A percentile compares a stretch with the other conserved stretches of the same genome.
Conservation (phyloP, 2,113 vertebrate genomes). For the Lagopus muta region DNA sequence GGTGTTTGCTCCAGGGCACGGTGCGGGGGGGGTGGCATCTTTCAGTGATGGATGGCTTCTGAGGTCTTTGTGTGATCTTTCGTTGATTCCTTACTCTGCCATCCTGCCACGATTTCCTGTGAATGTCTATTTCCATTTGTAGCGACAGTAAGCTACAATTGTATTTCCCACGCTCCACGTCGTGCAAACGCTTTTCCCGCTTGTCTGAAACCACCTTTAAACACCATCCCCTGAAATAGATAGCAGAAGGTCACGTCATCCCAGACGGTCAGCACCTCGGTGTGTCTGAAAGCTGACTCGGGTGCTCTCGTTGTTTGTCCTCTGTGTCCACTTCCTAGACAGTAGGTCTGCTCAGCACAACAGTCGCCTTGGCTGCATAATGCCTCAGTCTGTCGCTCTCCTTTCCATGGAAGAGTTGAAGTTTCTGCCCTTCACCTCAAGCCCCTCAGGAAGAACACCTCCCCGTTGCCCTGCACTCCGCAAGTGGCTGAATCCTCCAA, state of each 20-base stretch:
- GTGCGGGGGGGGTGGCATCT: background rate
- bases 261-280: background rate
- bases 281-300: background rate
- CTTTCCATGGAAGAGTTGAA: background rate
- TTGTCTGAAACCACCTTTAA: background rate
- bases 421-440: background rate
- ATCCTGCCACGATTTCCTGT: background rate
- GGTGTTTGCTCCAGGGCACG: background rate
- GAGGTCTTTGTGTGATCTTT: background rate
- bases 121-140: background rate
- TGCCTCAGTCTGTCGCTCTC: background rate
- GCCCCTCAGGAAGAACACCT: slow-evolving; percentile 41
- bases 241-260: background rate
- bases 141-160: background rate
- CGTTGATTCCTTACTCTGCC: background rate
- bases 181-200: background rate
- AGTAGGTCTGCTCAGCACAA: background rate
- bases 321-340: background rate
- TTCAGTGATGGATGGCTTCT: background rate
- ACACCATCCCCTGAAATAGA: background rate
- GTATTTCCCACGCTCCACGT: background rate
- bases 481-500: background rate
- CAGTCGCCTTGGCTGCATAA: background rate
- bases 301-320: background rate
- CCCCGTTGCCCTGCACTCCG: background rate